Conservation (phyloP, 2,797 vertebrate genomes). For the Masticophis lateralis region DNA sequence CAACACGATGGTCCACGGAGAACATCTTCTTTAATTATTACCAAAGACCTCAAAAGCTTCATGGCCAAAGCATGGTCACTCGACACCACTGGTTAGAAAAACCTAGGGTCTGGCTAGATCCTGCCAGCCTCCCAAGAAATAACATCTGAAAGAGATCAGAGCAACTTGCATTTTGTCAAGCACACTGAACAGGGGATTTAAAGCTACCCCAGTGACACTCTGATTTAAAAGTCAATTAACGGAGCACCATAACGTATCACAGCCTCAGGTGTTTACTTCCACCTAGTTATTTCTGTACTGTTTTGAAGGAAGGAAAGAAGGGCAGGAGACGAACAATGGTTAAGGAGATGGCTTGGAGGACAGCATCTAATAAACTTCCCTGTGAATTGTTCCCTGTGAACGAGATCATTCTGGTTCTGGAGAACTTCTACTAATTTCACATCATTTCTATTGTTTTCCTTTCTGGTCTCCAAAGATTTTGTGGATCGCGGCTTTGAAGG, state of each 20-base stretch:
- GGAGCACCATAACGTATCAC: slow-evolving; percentile 55
- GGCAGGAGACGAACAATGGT: too few relatives aligned
- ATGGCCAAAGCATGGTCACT: not conserved
- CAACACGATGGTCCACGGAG: not conserved
- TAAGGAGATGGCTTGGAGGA: not conserved
- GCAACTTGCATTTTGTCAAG: not conserved
- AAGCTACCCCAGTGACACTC: slow-evolving; percentile 52
- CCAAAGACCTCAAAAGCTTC: not conserved
- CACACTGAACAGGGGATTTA: slow-evolving; percentile 31
- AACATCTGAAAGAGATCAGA: slow-evolving; percentile 14
- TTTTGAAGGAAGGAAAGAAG: slow-evolving; percentile 54
- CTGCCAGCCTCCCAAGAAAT: slow-evolving; percentile 23
- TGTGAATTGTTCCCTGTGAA: slow-evolving; percentile 43
- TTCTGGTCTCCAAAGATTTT: slow-evolving; percentile 31
- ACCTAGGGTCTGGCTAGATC: not conserved
- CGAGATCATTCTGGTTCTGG: slow-evolving; percentile 63
- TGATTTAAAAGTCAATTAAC: slow-evolving; percentile 77
- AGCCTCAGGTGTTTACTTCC: slow-evolving; percentile 70
- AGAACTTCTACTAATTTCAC: slow-evolving; percentile 54
- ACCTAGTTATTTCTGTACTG: slow-evolving; percentile 46
- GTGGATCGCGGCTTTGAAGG: slow-evolving; percentile 54
- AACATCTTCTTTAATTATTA: not conserved
- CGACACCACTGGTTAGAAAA: not conserved
- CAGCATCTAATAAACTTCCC: slow-evolving; percentile 63
- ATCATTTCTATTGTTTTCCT: slow-evolving; percentile 32